These are phyloP conservation scores for Dascyllus trimaculatus DNA, from an alignment of 2,113 vertebrate species.

Conservation along the genomic window DNA sequence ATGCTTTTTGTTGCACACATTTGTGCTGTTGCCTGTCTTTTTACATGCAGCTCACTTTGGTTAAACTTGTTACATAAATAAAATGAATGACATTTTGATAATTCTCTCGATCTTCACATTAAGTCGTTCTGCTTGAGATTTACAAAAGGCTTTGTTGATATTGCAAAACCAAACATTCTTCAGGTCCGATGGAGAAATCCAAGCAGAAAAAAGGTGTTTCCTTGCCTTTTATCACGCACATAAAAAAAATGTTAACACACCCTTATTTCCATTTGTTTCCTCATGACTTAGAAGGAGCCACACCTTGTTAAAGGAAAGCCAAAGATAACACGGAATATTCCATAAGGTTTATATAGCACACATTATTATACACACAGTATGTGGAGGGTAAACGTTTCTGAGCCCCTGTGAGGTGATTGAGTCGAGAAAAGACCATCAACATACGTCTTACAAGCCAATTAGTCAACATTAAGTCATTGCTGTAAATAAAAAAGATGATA, in stretches of 20 bases:
- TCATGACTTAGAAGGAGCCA: slow-evolving; percentile 13
- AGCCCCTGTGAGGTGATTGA: not conserved
- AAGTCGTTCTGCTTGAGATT: not conserved
- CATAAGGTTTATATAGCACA: slow-evolving; percentile 4
- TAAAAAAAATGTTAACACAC: slow-evolving; percentile 35
- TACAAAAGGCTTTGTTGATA: not conserved
- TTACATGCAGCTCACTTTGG: too few species aligned
- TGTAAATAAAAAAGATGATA: not conserved
- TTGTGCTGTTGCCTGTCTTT: not conserved
- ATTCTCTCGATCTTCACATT: not conserved
- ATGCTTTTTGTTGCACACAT: too few species aligned
- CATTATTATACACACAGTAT: not conserved
- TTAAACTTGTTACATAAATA: too few species aligned
- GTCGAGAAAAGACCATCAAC: slow-evolving; percentile 10
- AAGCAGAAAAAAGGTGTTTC: not conserved
- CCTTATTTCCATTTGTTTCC: slow-evolving; percentile 43
- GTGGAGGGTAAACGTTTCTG: not conserved
- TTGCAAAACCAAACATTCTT: not conserved
- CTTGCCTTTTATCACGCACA: slow-evolving; percentile 12
- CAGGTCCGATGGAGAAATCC: not conserved
- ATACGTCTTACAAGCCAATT: not conserved
- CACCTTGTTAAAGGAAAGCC: slow-evolving; percentile 39
- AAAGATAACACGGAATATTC: slow-evolving; percentile 42
- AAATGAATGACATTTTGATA: too few species aligned
- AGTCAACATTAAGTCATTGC: not conserved